These are phyloP conservation scores for Agrotis segetum DNA, from an alignment of 2,888 invertebrate species.

Conservation along the genomic window DNA sequence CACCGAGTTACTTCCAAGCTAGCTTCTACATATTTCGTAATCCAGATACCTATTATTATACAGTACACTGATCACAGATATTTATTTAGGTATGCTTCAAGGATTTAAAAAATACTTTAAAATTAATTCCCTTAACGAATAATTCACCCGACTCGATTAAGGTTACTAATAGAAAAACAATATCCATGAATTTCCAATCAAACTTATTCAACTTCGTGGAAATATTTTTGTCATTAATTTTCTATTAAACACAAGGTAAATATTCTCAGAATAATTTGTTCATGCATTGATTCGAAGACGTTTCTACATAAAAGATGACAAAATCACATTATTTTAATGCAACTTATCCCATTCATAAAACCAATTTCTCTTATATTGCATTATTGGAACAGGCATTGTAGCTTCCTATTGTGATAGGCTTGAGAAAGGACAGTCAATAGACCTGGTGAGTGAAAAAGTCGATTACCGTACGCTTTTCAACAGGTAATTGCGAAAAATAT, in stretches of 20 bases:
- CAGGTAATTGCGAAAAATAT: conserved; percentile 5
- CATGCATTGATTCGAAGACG: not conserved
- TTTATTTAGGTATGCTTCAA: not conserved
- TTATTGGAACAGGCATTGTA: conserved; percentile 32
- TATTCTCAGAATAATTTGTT: not conserved
- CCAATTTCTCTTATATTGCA: conserved; percentile 11
- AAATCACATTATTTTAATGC: not conserved
- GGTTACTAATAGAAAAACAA: not conserved
- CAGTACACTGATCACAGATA: too few relatives aligned
- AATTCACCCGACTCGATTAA: too few relatives aligned
- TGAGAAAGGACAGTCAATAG: conserved; percentile 25
- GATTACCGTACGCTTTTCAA: conserved; percentile 28
- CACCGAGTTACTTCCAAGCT: too few relatives aligned
- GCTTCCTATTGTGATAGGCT: conserved; percentile 24
- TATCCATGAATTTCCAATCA: not conserved
- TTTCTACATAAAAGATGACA: not conserved
- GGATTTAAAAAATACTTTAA: too few relatives aligned
- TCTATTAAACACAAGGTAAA: conserved; percentile 1
- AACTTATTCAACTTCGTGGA: not conserved
- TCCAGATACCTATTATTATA: too few relatives aligned
- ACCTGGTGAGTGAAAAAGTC: conserved; percentile 15
- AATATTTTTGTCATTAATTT: not conserved
- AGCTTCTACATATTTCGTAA: too few relatives aligned
- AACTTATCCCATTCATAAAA: not conserved
- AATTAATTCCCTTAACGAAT: too few relatives aligned